Conservation (phyloP, 1,140 invertebrate genomes). For the Thrips palmi region DNA sequence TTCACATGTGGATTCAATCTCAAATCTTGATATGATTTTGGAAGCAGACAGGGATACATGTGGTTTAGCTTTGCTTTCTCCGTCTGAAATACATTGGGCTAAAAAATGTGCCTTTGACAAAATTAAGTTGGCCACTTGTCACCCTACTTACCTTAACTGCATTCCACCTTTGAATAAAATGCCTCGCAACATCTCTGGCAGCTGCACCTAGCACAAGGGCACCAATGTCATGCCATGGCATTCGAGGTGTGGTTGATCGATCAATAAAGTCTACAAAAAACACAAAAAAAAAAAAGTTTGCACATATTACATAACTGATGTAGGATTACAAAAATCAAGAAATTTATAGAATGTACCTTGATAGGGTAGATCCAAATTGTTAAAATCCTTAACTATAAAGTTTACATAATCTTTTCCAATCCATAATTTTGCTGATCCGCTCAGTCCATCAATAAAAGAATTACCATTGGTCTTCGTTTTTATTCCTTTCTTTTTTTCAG, state of each 20-base stretch:
- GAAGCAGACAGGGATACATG: conserved; percentile 73
- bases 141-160: conserved; percentile 72
- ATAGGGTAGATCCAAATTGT: conserved; percentile 75
- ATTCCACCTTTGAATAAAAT: conserved; percentile 98
- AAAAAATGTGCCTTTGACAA: conserved; percentile 13
- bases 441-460: conserved; percentile 8
- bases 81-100: conserved; percentile 30
- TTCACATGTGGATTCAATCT: conserved; percentile 26
- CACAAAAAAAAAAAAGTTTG: conserved; percentile 8
- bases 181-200: conserved; percentile 80
- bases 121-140: no score
- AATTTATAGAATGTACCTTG: conserved; percentile 32
- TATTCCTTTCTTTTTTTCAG: conserved; percentile 6
- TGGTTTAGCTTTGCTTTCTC: conserved; percentile 56
- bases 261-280: conserved; percentile 64
- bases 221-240: conserved; percentile 98
- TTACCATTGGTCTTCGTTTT: neutral
- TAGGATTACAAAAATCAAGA: conserved; percentile 3
- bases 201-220: conserved; percentile 63
- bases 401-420: conserved; percentile 96
- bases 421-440: conserved; percentile 75
- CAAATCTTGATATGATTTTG: conserved; percentile 62
- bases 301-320: conserved; percentile 1
- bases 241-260: conserved; percentile 68
- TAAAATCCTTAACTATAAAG: conserved; percentile 96